These are phyloP conservation scores for Augiades crinisus DNA, from an alignment of 2,888 invertebrate species.

Conservation along the genomic window DNA sequence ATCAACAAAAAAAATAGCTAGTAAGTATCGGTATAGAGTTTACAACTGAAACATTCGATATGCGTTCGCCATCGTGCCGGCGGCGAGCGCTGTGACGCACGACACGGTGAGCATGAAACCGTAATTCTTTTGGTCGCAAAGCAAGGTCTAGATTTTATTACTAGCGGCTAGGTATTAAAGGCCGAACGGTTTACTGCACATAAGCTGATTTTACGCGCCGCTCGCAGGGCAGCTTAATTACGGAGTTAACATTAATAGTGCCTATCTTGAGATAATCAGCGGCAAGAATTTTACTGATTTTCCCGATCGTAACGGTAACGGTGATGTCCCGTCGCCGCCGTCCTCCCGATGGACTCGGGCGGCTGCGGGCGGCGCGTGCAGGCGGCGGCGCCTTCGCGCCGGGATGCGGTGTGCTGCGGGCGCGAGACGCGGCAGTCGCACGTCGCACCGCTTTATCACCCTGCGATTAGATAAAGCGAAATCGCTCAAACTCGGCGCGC, in stretches of 20 bases:
- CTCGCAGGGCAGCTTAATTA: neutral
- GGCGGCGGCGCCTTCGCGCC: neutral
- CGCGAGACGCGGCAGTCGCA: conserved; percentile 37
- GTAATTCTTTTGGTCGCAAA: conserved; percentile 18
- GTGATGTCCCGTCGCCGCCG: no score
- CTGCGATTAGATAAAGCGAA: conserved; percentile 69
- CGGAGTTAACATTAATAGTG: neutral
- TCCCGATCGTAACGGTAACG: no score
- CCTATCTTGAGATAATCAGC: no score
- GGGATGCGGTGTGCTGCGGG: neutral
- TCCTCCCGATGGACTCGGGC: no score
- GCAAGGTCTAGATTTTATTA: conserved; percentile 16
- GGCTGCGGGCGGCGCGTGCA: neutral
- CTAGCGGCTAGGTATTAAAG: conserved; percentile 7
- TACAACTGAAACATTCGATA: neutral
- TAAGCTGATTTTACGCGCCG: neutral
- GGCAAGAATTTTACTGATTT: neutral
- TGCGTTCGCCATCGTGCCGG: neutral
- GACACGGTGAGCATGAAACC: conserved; percentile 18
- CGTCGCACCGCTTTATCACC: conserved; percentile 52
- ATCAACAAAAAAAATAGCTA: no score
- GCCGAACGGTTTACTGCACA: neutral
- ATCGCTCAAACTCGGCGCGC: conserved; percentile 45
- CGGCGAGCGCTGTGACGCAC: conserved; percentile 11
- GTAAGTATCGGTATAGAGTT: neutral